These are phyloP conservation scores for Sarcophaga bullata DNA, from an alignment of 1,140 invertebrate genomes.

Conservation along the genomic window DNA sequence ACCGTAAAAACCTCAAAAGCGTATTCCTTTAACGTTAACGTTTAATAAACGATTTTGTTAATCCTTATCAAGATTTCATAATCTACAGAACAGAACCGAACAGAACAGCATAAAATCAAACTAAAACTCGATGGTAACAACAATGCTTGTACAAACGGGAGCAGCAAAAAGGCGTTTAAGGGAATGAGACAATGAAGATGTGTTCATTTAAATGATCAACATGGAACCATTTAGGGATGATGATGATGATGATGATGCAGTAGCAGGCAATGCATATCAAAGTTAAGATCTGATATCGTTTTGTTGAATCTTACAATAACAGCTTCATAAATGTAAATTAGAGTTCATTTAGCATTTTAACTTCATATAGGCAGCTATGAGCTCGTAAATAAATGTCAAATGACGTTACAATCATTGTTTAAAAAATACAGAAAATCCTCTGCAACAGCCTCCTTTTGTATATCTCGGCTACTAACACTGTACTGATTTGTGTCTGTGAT, in stretches of 20 bases:
- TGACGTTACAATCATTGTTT: constrained; percentile 49
- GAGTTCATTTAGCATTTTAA: constrained; percentile 60
- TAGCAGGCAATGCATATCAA: not conserved
- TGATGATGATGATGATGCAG: not conserved
- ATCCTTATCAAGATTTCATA: not conserved
- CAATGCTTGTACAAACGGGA: not conserved
- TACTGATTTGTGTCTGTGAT: not conserved
- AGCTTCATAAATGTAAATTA: constrained; percentile 65
- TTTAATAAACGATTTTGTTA: constrained; percentile 9
- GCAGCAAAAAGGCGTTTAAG: not conserved
- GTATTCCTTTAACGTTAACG: not conserved
- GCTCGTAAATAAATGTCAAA: constrained; percentile 65
- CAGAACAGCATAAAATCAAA: not conserved
- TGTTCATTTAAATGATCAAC: constrained; percentile 6
- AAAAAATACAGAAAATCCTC: no score
- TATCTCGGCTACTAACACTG: no score
- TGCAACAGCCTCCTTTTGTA: no score
- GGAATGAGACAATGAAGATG: not conserved
- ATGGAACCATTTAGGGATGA: not conserved
- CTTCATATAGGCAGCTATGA: constrained; percentile 53
- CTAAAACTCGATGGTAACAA: not conserved
- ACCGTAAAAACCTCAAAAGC: not conserved
- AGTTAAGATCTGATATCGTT: not conserved
- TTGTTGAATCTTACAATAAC: constrained; percentile 60
- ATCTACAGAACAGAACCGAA: not conserved